Conservation (phyloP, 2,113 vertebrate species). For the Tamias sibiricus region DNA sequence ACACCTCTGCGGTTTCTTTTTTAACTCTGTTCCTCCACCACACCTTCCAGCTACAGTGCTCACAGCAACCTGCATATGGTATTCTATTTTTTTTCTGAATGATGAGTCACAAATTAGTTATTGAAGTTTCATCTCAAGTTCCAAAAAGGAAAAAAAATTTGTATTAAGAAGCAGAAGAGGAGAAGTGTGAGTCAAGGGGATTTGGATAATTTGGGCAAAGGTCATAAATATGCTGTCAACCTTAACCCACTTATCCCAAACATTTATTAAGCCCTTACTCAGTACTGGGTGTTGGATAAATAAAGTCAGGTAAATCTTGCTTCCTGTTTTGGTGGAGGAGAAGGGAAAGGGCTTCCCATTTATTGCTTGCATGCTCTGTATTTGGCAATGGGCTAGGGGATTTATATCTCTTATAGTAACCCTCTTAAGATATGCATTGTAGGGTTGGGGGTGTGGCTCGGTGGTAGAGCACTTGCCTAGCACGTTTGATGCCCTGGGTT, state of each 20-base stretch:
- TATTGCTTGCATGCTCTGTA: background rate
- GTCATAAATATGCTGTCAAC: background rate
- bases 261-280: background rate
- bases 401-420: background rate
- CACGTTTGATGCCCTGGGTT: too few species aligned
- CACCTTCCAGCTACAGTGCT: background rate
- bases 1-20: conserved; percentile 32
- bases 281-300: background rate
- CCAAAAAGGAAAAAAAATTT: conserved; percentile 10
- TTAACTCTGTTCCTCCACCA: background rate
- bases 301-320: background rate
- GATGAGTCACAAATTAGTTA: conserved; percentile 47
- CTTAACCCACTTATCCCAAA: background rate
- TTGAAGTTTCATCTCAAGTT: background rate
- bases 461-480: too few species aligned
- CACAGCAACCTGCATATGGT: background rate
- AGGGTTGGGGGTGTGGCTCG: too few species aligned
- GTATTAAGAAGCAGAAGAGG: background rate
- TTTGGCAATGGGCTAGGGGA: background rate
- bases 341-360: background rate
- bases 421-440: background rate
- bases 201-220: background rate
- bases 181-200: background rate
- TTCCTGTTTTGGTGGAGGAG: background rate
- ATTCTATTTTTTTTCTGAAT: background rate